Evolutionary conservation across 2,888 invertebrate genomes (phyloP).

Genomic region (Drosophila falleni): DNA sequence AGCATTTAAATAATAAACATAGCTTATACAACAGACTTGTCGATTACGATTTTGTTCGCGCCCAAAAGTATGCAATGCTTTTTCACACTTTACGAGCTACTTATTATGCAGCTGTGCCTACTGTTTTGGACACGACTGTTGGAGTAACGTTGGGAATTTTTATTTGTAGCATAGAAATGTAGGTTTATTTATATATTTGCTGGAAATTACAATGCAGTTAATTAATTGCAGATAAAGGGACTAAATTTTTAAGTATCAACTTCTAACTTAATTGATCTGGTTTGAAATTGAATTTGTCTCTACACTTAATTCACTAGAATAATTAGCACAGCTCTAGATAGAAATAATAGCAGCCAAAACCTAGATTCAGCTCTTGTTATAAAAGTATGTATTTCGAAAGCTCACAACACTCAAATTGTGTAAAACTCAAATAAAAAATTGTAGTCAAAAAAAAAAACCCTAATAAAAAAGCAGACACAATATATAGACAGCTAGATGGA

Average conservation of each 20-base stretch:
- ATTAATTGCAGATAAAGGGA: neutral
- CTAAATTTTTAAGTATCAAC: neutral
- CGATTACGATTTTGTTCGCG: neutral
- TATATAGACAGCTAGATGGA: conserved; percentile 19
- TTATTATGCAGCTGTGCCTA: neutral
- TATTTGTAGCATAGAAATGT: too few relatives aligned
- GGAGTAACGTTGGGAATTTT: too few relatives aligned
- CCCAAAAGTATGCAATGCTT: conserved; percentile 39
- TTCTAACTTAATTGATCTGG: neutral
- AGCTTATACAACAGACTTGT: conserved; percentile 12
- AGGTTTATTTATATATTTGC: too few relatives aligned
- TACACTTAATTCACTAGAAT: conserved; percentile 18
- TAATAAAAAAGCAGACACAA: conserved; percentile 15
- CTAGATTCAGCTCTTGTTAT: conserved; percentile 15
- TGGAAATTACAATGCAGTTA: too few relatives aligned
- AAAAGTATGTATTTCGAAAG: conserved; percentile 46
- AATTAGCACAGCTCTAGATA: conserved; percentile 18
- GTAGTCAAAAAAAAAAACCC: conserved; percentile 25
- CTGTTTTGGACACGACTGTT: conserved; percentile 30
- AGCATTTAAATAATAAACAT: conserved; percentile 37
- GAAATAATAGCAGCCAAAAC: too few relatives aligned
- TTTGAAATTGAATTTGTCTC: neutral
- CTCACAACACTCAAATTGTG: conserved; percentile 49
- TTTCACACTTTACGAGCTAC: neutral
- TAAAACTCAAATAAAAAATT: conserved; percentile 38